A percentile compares a stretch with the other conserved stretches of the same genome.
Conservation (phyloP, 1,140 invertebrate species). For the Brachionus manjavacas region DNA sequence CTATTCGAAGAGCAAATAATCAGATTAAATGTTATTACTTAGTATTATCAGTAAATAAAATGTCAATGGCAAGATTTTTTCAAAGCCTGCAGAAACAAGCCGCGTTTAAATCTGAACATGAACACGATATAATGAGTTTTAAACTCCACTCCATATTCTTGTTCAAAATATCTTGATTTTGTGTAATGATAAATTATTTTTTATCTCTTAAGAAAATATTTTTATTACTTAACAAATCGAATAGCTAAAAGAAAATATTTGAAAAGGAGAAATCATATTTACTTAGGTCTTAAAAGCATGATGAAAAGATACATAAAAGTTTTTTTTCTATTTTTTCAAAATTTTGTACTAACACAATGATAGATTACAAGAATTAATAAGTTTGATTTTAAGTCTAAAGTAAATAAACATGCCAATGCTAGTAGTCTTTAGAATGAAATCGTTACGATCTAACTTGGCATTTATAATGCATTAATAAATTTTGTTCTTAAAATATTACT, state of each 20-base stretch:
- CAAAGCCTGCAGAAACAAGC: not conserved
- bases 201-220: conserved; percentile 1
- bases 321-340: not conserved
- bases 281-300: not conserved
- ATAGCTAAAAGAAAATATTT: conserved; percentile 12
- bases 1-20: not conserved
- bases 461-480: not conserved
- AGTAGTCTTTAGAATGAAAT: not conserved
- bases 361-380: conserved; percentile 16
- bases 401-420: conserved; percentile 2
- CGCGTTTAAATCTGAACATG: not conserved
- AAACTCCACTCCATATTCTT: not conserved
- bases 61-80: not conserved
- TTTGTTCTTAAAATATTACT: too few relatives aligned
- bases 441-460: not conserved
- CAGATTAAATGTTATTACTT: not conserved
- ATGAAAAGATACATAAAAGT: conserved; percentile 18
- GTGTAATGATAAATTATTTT: not conserved
- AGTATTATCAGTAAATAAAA: not conserved
- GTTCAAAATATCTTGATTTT: not conserved
- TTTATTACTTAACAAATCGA: not conserved
- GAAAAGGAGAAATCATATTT: not conserved
- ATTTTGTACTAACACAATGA: not conserved
- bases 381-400: not conserved
- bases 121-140: not conserved